A percentile compares a stretch with the other conserved stretches of the same genome.
Evolutionary conservation across 2,888 invertebrate genomes (phyloP).

Genomic region (Marronus borbonicus): DNA sequence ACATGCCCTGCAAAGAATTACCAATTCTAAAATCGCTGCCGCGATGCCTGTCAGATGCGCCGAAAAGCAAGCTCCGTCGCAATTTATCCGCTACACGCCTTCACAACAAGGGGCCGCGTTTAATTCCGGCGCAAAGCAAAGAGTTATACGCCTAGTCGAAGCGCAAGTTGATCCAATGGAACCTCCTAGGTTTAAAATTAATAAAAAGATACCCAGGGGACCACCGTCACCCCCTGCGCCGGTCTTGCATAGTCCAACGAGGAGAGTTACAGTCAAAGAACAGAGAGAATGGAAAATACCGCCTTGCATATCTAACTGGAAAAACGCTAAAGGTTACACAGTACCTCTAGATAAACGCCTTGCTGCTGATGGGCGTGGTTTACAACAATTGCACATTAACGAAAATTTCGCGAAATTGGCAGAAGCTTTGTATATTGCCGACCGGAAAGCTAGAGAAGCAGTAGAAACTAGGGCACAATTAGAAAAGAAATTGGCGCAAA

Average conservation of each 20-base stretch:
- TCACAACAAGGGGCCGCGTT: constrained; percentile 96
- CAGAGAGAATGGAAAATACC: constrained; percentile 99
- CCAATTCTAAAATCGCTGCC: constrained; percentile 92
- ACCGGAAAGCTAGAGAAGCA: constrained; percentile 95
- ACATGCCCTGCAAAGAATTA: constrained; percentile 90
- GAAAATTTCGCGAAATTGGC: constrained; percentile 99
- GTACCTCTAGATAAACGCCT: constrained; percentile 98
- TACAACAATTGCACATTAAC: constrained; percentile 98
- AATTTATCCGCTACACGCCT: constrained; percentile 83
- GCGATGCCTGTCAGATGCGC: constrained; percentile 97
- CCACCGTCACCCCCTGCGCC: constrained; percentile 99
- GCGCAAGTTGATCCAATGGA: constrained; percentile 98
- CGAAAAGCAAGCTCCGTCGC: constrained; percentile 80
- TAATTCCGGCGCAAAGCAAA: constrained; percentile 97
- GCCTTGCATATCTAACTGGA: constrained; percentile 99
- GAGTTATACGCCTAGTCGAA: constrained; percentile 96
- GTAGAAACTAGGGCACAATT: constrained; percentile 97
- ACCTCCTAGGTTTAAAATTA: constrained; percentile 98
- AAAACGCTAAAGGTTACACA: constrained; percentile 98
- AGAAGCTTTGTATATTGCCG: constrained; percentile 98
- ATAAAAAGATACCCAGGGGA: constrained; percentile 98
- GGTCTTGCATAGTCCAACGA: constrained; percentile 97
- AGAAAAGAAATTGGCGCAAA: constrained; percentile 96
- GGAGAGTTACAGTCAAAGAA: constrained; percentile 98
- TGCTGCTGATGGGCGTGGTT: constrained; percentile 97